phyloP scores from a whole-genome alignment of 2,797 vertebrate genomes.

The Denticeps clupeoides region DNA sequence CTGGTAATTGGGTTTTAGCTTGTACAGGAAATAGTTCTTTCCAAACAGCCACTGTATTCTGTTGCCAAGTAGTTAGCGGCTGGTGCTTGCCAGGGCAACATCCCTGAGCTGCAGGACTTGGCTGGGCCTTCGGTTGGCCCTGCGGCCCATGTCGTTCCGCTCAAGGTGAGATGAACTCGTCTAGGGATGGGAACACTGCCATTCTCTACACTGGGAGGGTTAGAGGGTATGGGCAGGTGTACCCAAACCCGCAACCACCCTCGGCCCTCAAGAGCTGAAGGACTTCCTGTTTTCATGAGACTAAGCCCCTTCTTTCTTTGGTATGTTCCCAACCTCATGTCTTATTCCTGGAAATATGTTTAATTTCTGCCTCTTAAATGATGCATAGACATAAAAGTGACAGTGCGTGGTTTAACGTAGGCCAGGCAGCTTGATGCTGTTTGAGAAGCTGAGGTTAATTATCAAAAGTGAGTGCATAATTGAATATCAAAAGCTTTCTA shows the following conservation, averaged over 20 bases:
- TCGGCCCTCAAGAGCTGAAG: constrained; percentile 19
- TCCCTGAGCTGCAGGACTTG: constrained; percentile 25
- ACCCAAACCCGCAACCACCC: neutral
- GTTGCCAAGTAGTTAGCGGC: constrained; percentile 30
- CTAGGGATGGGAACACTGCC: constrained; percentile 24
- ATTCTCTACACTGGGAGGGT: constrained; percentile 16
- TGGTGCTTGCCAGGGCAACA: constrained; percentile 20
- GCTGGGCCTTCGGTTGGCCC: constrained; percentile 15
- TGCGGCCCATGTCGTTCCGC: constrained; percentile 12
- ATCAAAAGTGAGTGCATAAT: constrained; percentile 11
- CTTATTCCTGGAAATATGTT: constrained; percentile 35
- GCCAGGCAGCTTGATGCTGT: constrained; percentile 6
- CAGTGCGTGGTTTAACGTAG: constrained; percentile 29
- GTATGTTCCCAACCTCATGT: constrained; percentile 19
- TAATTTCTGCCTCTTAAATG: constrained; percentile 29
- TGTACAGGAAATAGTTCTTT: constrained; percentile 22
- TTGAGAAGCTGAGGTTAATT: constrained; percentile 25
- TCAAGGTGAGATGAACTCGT: constrained; percentile 32
- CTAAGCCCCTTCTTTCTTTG: neutral
- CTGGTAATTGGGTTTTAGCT: constrained; percentile 30
- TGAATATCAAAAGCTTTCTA: constrained; percentile 3
- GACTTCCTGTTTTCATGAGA: constrained; percentile 13
- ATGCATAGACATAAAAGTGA: constrained; percentile 29
- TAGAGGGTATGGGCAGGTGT: constrained; percentile 26
- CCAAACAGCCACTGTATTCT: neutral